Percentiles rank a stretch among this genome's conserved stretches.
phyloP scores from a whole-genome alignment of 2,888 invertebrate genomes.

The Carabus problematicus region DNA sequence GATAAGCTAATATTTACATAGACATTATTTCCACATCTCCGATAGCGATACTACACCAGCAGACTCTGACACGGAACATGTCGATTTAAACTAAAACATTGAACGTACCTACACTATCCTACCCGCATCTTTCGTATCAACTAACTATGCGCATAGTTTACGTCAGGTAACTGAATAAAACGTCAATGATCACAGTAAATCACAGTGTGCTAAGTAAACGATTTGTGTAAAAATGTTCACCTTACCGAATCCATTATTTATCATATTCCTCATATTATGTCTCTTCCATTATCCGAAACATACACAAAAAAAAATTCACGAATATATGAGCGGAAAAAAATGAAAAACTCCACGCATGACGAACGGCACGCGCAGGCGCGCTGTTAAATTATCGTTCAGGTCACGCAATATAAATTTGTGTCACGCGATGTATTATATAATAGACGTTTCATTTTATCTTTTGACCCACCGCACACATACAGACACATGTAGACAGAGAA shows the following conservation, averaged over 20 bases:
- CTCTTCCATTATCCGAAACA: constrained; percentile 33
- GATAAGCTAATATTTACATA: too few relatives aligned
- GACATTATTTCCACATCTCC: too few relatives aligned
- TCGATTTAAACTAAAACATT: too few relatives aligned
- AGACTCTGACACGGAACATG: too few relatives aligned
- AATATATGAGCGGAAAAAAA: constrained; percentile 28
- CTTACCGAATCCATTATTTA: constrained; percentile 35
- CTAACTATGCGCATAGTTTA: too few relatives aligned
- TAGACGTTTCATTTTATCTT: constrained; percentile 38
- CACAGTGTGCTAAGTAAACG: not conserved
- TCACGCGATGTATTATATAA: constrained; percentile 42
- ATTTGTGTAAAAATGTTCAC: constrained; percentile 31
- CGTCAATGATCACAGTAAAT: too few relatives aligned
- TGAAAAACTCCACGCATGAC: constrained; percentile 1
- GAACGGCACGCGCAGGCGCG: constrained; percentile 18
- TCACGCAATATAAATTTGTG: constrained; percentile 38
- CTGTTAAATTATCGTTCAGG: constrained; percentile 25
- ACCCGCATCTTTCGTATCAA: too few relatives aligned
- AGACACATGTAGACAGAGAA: not conserved
- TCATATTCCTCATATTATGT: constrained; percentile 35
- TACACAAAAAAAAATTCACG: constrained; percentile 25
- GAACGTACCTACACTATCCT: too few relatives aligned
- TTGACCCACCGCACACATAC: not conserved
- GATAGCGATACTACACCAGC: too few relatives aligned
- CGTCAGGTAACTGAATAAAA: too few relatives aligned